Conservation (phyloP, 2,113 vertebrate genomes). For the Potamarius usumacintae region DNA sequence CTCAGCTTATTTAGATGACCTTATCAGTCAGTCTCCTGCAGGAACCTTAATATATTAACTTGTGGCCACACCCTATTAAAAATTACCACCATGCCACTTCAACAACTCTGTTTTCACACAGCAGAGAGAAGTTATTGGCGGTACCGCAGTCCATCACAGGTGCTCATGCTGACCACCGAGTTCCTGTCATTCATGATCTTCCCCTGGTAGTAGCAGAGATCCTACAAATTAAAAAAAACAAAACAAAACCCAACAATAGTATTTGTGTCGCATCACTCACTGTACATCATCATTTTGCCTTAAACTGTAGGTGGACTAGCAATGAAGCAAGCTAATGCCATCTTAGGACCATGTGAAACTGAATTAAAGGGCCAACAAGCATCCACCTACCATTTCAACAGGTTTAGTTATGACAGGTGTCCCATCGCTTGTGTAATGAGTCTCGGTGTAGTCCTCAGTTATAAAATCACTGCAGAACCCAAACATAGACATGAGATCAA, state of each 20-base stretch:
- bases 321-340: not conserved
- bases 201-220: slow-evolving; percentile 80
- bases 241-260: too few species aligned
- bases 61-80: not conserved
- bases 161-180: slow-evolving; percentile 74
- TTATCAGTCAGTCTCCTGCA: too few species aligned
- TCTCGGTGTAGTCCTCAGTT: slow-evolving; percentile 72
- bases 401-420: slow-evolving; percentile 63
- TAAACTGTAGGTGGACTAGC: not conserved
- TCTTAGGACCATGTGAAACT: too few species aligned
- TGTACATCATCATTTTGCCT: too few species aligned
- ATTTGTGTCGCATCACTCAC: not conserved
- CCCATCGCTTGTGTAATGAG: slow-evolving; percentile 66
- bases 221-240: slow-evolving; percentile 58
- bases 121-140: not conserved
- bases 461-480: slow-evolving; percentile 67
- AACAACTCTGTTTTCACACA: not conserved
- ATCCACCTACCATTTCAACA: slow-evolving; percentile 65
- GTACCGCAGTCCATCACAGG: slow-evolving; percentile 77
- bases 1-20: not conserved
- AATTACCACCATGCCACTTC: not conserved
- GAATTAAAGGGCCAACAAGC: not conserved
- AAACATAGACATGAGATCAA: not conserved
- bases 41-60: not conserved
- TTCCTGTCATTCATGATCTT: slow-evolving; percentile 67